These are phyloP conservation scores for Calidris pugnax DNA, from an alignment of 2,113 vertebrate genomes.

Conservation along the genomic window DNA sequence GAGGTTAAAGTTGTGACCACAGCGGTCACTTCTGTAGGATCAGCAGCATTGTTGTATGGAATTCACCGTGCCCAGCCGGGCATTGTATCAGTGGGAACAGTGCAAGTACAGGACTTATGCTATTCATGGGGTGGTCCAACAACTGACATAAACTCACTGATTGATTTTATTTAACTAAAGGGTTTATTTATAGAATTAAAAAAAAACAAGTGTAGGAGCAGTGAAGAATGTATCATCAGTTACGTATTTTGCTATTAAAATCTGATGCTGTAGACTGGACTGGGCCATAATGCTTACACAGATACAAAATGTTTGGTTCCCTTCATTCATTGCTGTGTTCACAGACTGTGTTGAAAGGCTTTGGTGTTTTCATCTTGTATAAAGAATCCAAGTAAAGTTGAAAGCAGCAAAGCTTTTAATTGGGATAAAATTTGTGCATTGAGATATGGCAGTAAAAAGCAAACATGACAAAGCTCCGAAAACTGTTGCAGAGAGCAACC, in stretches of 20 bases:
- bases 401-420: not conserved
- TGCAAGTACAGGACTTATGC: conserved; percentile 26
- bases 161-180: not conserved
- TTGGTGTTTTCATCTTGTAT: not conserved
- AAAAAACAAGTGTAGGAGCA: not conserved
- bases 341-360: not conserved
- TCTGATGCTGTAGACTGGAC: not conserved
- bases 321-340: not conserved
- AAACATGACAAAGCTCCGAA: not conserved
- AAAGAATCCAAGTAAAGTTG: not conserved
- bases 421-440: not conserved
- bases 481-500: not conserved
- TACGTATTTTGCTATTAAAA: not conserved
- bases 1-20: conserved; percentile 60
- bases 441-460: not conserved
- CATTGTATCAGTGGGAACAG: conserved; percentile 59
- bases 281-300: not conserved
- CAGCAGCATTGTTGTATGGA: conserved; percentile 53
- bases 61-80: conserved; percentile 30
- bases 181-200: not conserved
- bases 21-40: conserved; percentile 44
- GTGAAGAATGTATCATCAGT: not conserved
- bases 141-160: not conserved
- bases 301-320: not conserved
- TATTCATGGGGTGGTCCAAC: conserved; percentile 51